Base-by-base conservation (phyloP, 1,140 invertebrate species). In the Drosophila ogumai region DNA sequence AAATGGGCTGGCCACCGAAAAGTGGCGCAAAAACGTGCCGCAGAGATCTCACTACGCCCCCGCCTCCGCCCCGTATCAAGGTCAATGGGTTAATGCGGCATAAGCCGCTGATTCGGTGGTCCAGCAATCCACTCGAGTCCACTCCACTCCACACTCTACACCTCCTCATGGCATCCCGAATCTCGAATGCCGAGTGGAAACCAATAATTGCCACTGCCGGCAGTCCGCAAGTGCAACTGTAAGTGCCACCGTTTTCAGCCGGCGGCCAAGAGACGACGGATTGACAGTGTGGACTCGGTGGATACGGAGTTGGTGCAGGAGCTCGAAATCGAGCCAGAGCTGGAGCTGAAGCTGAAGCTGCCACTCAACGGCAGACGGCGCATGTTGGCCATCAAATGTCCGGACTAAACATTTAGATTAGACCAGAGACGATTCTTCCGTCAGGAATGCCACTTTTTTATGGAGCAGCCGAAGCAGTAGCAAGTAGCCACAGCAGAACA, bases 351-450 rank as follows among this genome's bases (percentile, higher is more conserved):
- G 72, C 66, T 84, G 85, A 34, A 90, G 64, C 84, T 88, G 84
- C 81, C 84, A 90, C 73, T 90, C 84, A 90, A 52, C 72, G 46
- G 49, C 65, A 76, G 63, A 82, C 69, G 85, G 80, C 81, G 85
- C 84, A 90, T 90, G 84, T 88, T 88, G 84, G 85, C 81, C 84
- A 90, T 88, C 84, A 88, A 90, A 85, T 81, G 85, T 88, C 85
- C 77, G 36, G 60, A 71, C 85, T 88, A 78, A 88, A 81, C 85
- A 88, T 88, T 88, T 85, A 88, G 85, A 88, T 88, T 88, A 88
- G 81, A 85, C 59, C 66, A 49, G 78, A 58, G 69, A 75, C 64
- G 81, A 82, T 67, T 52, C 85, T 88, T 90, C 85, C 81, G 85
- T 85, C 85, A 90, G 85, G 85, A 88, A 88, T 88, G 86, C 80